A percentile compares a stretch with the other conserved stretches of the same genome.
These are phyloP conservation scores for Bergia sp. DNA, from an alignment of 92 coral and sea anemone species.

Conservation along the genomic window DNA sequence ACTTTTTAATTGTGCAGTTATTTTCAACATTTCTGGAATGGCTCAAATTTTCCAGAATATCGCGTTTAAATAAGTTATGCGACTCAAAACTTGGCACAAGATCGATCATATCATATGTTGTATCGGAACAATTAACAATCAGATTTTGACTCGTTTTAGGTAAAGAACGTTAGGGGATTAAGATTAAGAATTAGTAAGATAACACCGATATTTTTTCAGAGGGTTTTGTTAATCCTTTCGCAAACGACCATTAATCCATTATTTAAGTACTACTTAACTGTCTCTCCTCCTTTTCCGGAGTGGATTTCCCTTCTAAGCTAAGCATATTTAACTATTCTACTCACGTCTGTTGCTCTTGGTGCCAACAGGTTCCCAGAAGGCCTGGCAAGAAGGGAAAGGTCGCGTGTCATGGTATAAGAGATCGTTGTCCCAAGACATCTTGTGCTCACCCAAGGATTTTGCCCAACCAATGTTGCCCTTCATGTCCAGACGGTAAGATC, in stretches of 20 bases:
- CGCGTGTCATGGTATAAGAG: slow-evolving; percentile 67
- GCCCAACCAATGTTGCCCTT: slow-evolving; percentile 77
- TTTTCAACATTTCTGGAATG: neutral
- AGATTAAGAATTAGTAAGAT: too few species aligned
- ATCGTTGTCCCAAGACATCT: slow-evolving; percentile 86
- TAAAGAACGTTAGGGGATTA: neutral
- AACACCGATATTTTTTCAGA: neutral
- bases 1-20: neutral
- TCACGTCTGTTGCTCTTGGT: neutral
- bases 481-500: slow-evolving; percentile 76
- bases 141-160: neutral
- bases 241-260: neutral
- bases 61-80: neutral
- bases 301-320: neutral
- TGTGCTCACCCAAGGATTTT: slow-evolving; percentile 74
- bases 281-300: slow-evolving; percentile 1
- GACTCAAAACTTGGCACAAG: too few species aligned
- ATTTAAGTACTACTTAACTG: neutral
- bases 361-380: slow-evolving; percentile 61
- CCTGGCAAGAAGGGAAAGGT: slow-evolving; percentile 68
- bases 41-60: neutral
- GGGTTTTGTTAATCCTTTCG: neutral
- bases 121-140: neutral
- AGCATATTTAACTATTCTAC: neutral
- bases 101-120: too few species aligned